Evolutionary conservation across 2,113 vertebrate genomes (phyloP), one percentile per base, ranked within the genome.

Genomic region (Pachyramphus minor): DNA sequence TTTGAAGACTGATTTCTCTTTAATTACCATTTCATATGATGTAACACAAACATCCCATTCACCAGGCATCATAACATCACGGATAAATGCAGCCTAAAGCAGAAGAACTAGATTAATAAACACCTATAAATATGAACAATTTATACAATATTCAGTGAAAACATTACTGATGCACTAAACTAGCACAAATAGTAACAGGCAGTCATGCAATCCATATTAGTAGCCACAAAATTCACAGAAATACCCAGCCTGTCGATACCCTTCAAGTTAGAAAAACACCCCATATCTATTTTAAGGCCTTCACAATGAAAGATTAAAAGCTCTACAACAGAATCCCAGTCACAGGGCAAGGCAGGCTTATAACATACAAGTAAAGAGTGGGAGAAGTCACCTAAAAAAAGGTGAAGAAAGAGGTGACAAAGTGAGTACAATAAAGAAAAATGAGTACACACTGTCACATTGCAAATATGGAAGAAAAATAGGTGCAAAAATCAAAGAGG

Each of bases 41-140:
- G 98, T 99, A 83, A 99, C 98, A 88, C 98, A 99, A 80, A 99
- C 98, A 93, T 99, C 99, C 99, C 99, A 99, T 49, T 99, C 99
- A 71, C 99, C 99, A 42, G 98, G 98, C 98, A 99, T 98, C 98
- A 99, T 99, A 94, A 99, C 98, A 84, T 99, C 98, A 53, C 98
- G 98, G 95, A 99, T 98, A 95, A 99, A 99, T 86, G 98, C 98
- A 90, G 98, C 98, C 99, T 99, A 80, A 74, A 86, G n/a, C 21
- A 97, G 91, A 97, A 97, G 15, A 95, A 93, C 1, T 52, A 9
- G 31, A 52, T 86, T 74, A 81, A 63, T 56, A 28, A 85, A 41
- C 23, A 64, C 7, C 72, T 68, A 78, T 35, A 72, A 73, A 58
- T 10, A 72, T 2, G 1, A 53, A n/a, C 14, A n/a, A 69, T 27